Percentiles rank a stretch among this genome's conserved stretches.
phyloP scores from a whole-genome alignment of 2,113 vertebrate species.

The Naja naja region DNA sequence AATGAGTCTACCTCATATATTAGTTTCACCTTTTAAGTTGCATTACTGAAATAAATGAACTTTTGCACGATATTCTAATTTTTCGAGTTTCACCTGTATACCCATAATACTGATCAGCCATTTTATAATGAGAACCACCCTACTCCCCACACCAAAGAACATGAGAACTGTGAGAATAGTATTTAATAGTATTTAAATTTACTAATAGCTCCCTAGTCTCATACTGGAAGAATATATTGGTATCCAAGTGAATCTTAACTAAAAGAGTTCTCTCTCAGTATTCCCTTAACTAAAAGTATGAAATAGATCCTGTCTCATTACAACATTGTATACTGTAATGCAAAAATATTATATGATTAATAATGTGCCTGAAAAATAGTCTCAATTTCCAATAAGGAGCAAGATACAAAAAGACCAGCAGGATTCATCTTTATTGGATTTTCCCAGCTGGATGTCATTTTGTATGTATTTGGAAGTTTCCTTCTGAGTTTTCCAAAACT shows the following conservation, averaged over 20 bases:
- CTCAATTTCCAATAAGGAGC: slow-evolving; percentile 1
- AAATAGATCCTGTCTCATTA: background rate
- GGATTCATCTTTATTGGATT: background rate
- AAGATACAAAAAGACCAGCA: background rate
- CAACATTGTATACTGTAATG: background rate
- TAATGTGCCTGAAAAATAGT: background rate
- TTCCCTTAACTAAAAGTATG: background rate
- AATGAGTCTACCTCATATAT: too few species aligned
- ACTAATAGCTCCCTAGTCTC: background rate
- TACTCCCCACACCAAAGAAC: background rate
- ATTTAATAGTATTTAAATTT: too few species aligned
- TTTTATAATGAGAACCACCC: background rate
- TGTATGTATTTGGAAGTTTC: background rate
- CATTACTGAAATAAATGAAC: too few species aligned
- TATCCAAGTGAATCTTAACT: background rate
- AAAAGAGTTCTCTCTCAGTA: background rate
- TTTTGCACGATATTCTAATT: too few species aligned
- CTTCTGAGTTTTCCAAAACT: background rate
- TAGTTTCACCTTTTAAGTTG: too few species aligned
- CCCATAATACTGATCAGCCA: background rate
- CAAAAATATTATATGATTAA: slow-evolving; percentile 9
- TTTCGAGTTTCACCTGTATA: too few species aligned
- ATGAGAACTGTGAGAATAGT: background rate
- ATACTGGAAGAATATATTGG: background rate
- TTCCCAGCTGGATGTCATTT: background rate